Evolutionary conservation across 1,140 invertebrate species (phyloP), one percentile per base, ranked within the genome.

Genomic region (Sinonovacula constricta): DNA sequence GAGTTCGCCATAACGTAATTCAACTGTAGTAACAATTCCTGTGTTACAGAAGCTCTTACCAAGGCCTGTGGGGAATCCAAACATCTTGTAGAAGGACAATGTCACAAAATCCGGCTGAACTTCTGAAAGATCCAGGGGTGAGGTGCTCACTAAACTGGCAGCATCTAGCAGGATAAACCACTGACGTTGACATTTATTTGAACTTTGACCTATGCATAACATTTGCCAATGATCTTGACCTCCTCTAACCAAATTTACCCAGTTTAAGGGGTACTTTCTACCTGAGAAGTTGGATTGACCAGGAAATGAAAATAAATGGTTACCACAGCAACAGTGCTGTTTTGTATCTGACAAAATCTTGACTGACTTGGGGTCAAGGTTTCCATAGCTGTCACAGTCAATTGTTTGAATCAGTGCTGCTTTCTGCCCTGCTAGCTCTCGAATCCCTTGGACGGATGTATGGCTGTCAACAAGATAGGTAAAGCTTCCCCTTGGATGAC

Each of bases 71-170:
- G 98, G 98, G 92, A 95, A 98, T 3, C 98, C 98, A 93, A 99
- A 99, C 86, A 99, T 96, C 93, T 99, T 99, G 91, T 99, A 99
- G 92, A 99, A 99, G 1, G 98, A 99, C 4, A 99, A 45, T 62
- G 94, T 94, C 0, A 98, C 93, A 93, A 98, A 99, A 91, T 99
- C 97, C 24, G 97, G 95, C 80, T 95, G 93, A 53, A 92, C 92
- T 15, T 86, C 72, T 0, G 93, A 92, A 53, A 99, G 92, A 92
- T 99, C 94, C 57, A 99, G 91, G 24, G 91, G 91, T 90, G 93
- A 96, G 34, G 95, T 96, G n/a, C 94, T 93, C 2, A 94, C 94
- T 92, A 93, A 96, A 53, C 94, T 92, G 0, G 97, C 97, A 2
- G 96, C 96, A 93, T 99, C 98, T 39, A 99, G 89, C 18, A 97